Percentiles rank a stretch among this genome's conserved stretches.
Conservation (phyloP, 2,797 vertebrate species). For the Sebastes goodei region DNA sequence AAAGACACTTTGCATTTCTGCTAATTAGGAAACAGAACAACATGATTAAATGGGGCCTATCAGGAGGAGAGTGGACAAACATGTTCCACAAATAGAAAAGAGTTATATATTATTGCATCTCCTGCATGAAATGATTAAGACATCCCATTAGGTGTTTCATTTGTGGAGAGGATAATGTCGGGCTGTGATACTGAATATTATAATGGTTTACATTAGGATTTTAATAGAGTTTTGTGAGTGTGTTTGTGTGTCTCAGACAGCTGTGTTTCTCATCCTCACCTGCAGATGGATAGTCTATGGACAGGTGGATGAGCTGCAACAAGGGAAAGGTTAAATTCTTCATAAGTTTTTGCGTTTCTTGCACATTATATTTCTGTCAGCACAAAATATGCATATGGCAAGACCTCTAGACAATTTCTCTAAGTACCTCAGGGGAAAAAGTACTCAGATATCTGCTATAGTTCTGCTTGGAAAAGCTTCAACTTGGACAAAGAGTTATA, state of each 20-base stretch:
- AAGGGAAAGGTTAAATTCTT: constrained; percentile 21
- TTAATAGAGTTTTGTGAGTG: constrained; percentile 27
- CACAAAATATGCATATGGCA: constrained; percentile 49
- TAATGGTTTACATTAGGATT: constrained; percentile 45
- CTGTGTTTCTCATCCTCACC: constrained; percentile 49
- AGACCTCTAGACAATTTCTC: constrained; percentile 33
- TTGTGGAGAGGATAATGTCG: constrained; percentile 51
- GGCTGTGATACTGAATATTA: constrained; percentile 51
- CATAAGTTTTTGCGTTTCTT: constrained; percentile 14
- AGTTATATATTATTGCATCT: constrained; percentile 68
- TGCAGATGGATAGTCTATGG: constrained; percentile 33
- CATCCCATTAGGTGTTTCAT: constrained; percentile 64
- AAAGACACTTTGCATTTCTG: constrained; percentile 86
- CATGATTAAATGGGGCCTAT: constrained; percentile 81
- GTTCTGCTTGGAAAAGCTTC: constrained; percentile 3
- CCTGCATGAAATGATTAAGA: constrained; percentile 71
- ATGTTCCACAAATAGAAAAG: constrained; percentile 76
- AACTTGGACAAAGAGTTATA: constrained; percentile 2
- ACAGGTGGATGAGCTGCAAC: constrained; percentile 13
- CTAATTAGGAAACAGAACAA: constrained; percentile 87
- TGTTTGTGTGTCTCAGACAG: constrained; percentile 27
- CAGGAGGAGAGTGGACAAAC: constrained; percentile 78
- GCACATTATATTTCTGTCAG: constrained; percentile 34
- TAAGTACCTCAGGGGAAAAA: constrained; percentile 33
- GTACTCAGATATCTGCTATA: neutral